Conservation (phyloP, 2,113 vertebrate genomes). For the Paradoxurus hermaphroditus region DNA sequence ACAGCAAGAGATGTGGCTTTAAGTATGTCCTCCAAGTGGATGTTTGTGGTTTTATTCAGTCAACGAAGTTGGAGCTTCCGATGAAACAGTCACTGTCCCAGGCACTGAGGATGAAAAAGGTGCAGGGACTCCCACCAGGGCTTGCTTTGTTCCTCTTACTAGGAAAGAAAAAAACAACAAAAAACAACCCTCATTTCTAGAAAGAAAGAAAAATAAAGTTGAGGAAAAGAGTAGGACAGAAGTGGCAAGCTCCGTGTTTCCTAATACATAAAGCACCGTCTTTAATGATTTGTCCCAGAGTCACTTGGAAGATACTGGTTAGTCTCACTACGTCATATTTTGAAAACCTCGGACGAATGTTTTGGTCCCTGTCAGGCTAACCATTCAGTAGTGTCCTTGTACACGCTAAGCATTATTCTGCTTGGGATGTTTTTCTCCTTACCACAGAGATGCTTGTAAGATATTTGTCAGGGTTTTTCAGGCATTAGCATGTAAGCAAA, state of each 20-base stretch:
- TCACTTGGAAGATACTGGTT: neutral
- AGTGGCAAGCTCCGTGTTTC: neutral
- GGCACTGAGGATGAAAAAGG: too few relatives aligned
- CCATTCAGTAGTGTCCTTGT: neutral
- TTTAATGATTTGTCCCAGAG: neutral
- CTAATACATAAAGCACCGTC: neutral
- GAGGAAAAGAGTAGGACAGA: neutral
- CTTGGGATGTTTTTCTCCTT: neutral
- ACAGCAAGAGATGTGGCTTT: neutral
- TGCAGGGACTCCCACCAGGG: fast-evolving
- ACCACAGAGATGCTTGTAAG: neutral
- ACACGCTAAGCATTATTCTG: neutral
- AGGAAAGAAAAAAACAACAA: neutral
- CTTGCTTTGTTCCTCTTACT: neutral
- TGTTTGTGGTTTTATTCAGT: neutral
- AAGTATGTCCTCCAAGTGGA: neutral
- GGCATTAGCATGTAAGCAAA: constrained; percentile 37
- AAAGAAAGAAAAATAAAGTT: neutral
- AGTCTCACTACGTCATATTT: neutral
- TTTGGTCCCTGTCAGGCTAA: neutral
- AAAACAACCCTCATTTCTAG: neutral
- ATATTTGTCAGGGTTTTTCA: neutral
- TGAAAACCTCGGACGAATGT: neutral
- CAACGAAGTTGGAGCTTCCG: neutral
- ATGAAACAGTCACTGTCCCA: fast-evolving